Percentiles rank a stretch among this genome's conserved stretches.
Conservation (phyloP, 2,797 vertebrate species). For the Spatula versicolor region DNA sequence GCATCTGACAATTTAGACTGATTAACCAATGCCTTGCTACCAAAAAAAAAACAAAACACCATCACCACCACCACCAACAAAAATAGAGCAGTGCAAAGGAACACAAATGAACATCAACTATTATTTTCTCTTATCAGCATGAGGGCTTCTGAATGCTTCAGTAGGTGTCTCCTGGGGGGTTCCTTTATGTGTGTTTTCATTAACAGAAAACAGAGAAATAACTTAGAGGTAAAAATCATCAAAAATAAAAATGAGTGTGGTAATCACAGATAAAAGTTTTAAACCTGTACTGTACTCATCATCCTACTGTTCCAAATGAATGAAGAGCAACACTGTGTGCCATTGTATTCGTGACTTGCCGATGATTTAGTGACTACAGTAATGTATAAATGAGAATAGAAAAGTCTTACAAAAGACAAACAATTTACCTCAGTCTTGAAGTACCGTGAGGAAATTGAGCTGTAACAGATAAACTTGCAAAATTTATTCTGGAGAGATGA, state of each 20-base stretch:
- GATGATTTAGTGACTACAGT: not conserved
- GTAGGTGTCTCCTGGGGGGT: not conserved
- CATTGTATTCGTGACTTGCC: not conserved
- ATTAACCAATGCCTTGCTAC: not conserved
- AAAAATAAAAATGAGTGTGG: not conserved
- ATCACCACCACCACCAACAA: too few species aligned
- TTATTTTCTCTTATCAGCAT: slow-evolving; percentile 21
- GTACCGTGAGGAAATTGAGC: not conserved
- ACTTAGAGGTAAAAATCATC: slow-evolving; percentile 8
- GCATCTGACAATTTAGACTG: not conserved
- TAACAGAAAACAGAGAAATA: slow-evolving; percentile 31
- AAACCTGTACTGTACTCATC: not conserved
- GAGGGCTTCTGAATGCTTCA: not conserved
- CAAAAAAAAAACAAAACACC: not conserved
- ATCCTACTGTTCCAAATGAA: not conserved
- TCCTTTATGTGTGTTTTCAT: slow-evolving; percentile 11
- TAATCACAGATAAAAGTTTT: not conserved
- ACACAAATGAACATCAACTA: not conserved
- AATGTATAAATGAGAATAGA: not conserved
- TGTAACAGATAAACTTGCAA: not conserved
- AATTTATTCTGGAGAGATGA: not conserved
- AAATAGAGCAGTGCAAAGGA: not conserved
- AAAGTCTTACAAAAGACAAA: not conserved
- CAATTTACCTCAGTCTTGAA: not conserved
- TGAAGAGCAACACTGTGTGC: not conserved